These are phyloP conservation scores for Cryptosula pallasiana DNA, from an alignment of 2,888 invertebrate species.

Conservation along the genomic window DNA sequence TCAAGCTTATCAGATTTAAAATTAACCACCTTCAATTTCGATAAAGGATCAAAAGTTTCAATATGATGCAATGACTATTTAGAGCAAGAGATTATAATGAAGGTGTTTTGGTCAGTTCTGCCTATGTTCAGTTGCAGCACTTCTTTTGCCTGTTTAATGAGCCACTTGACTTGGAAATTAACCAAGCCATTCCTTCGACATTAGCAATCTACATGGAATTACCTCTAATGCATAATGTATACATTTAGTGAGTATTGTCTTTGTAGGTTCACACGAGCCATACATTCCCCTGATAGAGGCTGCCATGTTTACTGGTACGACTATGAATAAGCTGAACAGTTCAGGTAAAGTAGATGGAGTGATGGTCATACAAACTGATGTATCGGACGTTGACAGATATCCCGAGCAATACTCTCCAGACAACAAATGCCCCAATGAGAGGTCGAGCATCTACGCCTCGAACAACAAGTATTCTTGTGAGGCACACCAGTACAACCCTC, in stretches of 20 bases:
- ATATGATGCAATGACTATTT: too few species aligned
- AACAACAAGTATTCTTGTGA: conserved; percentile 38
- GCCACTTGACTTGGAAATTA: neutral
- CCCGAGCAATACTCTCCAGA: conserved; percentile 59
- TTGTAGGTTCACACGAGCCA: conserved; percentile 64
- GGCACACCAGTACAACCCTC: conserved; percentile 66
- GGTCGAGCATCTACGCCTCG: conserved; percentile 56
- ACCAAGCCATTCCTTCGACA: neutral
- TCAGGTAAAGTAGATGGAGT: conserved; percentile 55
- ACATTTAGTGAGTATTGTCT: neutral
- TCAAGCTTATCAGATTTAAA: too few species aligned
- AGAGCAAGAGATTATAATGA: too few species aligned
- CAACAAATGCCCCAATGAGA: conserved; percentile 75
- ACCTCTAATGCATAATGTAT: too few species aligned
- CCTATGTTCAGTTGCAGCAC: too few species aligned
- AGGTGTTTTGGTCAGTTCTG: too few species aligned
- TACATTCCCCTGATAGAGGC: conserved; percentile 65
- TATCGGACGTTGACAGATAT: conserved; percentile 30
- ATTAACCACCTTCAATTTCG: too few species aligned
- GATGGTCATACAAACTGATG: conserved; percentile 45
- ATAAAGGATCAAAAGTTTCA: too few species aligned
- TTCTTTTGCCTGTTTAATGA: neutral
- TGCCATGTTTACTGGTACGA: conserved; percentile 38
- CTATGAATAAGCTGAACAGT: conserved; percentile 41
- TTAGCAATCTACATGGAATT: too few species aligned